Evolutionary conservation across 1,140 invertebrate genomes (phyloP), one percentile per base, ranked within the genome.

Genomic region (Drosophila littoralis): DNA sequence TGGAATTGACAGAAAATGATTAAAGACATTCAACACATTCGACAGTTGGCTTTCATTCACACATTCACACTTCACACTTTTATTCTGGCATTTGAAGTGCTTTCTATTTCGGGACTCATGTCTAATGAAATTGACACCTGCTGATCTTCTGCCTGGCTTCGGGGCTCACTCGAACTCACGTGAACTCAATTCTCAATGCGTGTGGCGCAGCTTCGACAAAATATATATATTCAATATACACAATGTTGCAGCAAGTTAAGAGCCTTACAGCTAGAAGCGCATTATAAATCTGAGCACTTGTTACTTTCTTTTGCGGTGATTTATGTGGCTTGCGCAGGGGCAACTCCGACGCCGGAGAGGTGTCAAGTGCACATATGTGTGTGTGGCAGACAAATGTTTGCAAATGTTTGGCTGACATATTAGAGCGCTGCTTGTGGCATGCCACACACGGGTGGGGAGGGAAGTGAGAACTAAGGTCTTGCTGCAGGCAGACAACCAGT

Each of bases 281-380:
- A 17, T 15, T 46, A 17, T 43, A 59, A 60, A 60, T 43, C 10
- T 68, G 38, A 52, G 28, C 46, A n/a, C 13, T 59, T 13, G 13
- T 71, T 71, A 57, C 60, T 71, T 71, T 64, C 68, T 57, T 55
- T 55, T 28, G 22, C n/a, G 9, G 15, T 64, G 59, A 65, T 46
- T 71, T 57, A 64, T 57, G 43, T 33, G 6, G 42, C 13, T 50
- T 22, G 22, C 22, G 22, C 22, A 2, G 1, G 22, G 22, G 50
- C 33, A 60, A 40, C 55, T 61, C 8, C 13, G 7, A 43, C 36
- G 13, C 40, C 42, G 46, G 8, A 13, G 50, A 67, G 33, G 52
- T 88, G 82, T 77, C 79, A 79, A 58, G 83, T 76, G 60, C 75
- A 64, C 5, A 28, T 5, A 5, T 64, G 67, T 72, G 71, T 73